These are phyloP conservation scores for Acholoe squamosa DNA, from an alignment of 2,888 invertebrate species.

Conservation along the genomic window DNA sequence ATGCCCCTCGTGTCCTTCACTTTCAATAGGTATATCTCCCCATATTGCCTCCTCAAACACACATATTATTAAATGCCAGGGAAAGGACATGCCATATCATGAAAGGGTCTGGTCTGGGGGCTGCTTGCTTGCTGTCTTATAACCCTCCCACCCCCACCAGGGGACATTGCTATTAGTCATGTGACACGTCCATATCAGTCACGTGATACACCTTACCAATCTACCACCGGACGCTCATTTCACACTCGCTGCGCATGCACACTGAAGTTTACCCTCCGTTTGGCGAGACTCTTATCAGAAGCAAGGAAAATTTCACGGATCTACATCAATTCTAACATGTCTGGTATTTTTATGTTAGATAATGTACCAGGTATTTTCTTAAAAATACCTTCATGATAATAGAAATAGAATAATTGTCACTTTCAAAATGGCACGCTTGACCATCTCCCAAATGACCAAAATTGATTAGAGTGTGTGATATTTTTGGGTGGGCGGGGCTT, in stretches of 20 bases:
- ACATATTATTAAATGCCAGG: neutral
- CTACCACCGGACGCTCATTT: neutral
- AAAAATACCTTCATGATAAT: neutral
- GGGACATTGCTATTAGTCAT: neutral
- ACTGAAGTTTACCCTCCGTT: neutral
- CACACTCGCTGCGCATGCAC: neutral
- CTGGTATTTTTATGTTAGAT: neutral
- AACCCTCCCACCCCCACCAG: neutral
- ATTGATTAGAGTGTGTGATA: neutral
- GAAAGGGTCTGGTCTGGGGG: neutral
- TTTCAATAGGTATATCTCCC: neutral
- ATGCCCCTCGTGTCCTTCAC: neutral
- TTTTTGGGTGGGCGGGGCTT: neutral
- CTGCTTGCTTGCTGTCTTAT: neutral
- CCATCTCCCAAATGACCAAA: neutral
- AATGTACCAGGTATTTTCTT: neutral
- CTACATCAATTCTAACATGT: neutral
- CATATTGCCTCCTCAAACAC: neutral
- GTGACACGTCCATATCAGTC: neutral
- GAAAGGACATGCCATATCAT: neutral
- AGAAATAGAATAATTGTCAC: too few species aligned
- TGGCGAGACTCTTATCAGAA: neutral
- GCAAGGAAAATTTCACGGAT: too few species aligned
- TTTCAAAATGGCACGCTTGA: too few species aligned
- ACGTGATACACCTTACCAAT: slow-evolving; percentile 13